Percentiles rank a stretch among this genome's conserved stretches.
phyloP scores from a whole-genome alignment of 2,113 vertebrate species.

The Stercorarius parasiticus region DNA sequence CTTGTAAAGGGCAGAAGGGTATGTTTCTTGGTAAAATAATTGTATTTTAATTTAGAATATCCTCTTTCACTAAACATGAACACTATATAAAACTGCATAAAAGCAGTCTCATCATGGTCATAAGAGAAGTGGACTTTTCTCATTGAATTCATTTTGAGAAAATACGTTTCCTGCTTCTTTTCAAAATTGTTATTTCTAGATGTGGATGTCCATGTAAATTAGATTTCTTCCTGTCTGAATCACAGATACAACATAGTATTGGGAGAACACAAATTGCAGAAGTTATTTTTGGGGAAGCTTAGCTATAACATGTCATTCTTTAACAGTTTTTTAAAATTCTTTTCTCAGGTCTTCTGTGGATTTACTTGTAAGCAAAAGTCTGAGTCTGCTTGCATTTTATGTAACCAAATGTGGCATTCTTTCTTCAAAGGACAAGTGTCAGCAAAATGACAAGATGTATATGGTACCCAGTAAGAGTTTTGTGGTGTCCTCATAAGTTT shows the following conservation, averaged over 20 bases:
- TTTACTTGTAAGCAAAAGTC: not conserved
- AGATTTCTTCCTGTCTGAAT: not conserved
- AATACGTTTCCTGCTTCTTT: not conserved
- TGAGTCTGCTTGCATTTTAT: not conserved
- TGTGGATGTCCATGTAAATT: not conserved
- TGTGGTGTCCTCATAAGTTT: not conserved
- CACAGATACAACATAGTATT: not conserved
- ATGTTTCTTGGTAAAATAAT: conserved; percentile 28
- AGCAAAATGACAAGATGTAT: not conserved
- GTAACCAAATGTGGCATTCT: not conserved
- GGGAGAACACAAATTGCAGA: not conserved
- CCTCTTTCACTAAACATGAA: not conserved
- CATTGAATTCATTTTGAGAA: conserved; percentile 4
- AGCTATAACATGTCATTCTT: not conserved
- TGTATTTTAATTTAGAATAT: not conserved
- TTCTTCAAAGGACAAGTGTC: not conserved
- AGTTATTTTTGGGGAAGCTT: not conserved
- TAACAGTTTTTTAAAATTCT: not conserved
- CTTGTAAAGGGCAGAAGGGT: not conserved
- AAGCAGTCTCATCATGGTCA: not conserved
- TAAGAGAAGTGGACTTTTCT: not conserved
- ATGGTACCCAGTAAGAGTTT: not conserved
- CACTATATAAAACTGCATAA: not conserved
- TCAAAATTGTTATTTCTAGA: not conserved
- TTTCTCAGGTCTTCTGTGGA: not conserved